These are phyloP conservation scores for Apus apus DNA, from an alignment of 2,113 vertebrate genomes.

Conservation along the genomic window DNA sequence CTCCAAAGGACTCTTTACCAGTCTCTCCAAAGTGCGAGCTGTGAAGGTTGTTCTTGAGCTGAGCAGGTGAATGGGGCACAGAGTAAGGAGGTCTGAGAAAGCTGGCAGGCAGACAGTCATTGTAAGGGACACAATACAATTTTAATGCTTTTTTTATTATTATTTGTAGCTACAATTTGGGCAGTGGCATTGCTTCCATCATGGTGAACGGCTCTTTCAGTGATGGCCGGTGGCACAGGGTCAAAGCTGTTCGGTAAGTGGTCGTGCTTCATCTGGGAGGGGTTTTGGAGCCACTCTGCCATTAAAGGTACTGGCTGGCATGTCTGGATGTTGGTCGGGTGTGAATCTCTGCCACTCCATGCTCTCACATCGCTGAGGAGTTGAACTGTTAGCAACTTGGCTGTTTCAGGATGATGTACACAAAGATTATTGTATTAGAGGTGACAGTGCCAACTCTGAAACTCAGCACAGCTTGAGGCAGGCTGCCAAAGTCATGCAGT, in stretches of 20 bases:
- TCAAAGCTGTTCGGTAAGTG: conserved; percentile 91
- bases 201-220: conserved; percentile 89
- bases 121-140: neutral
- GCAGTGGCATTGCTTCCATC: conserved; percentile 85
- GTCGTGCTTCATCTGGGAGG: neutral
- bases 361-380: neutral
- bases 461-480: neutral
- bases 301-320: fast-evolving
- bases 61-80: neutral
- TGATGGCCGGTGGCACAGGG: conserved; percentile 92
- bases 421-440: neutral
- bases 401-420: neutral
- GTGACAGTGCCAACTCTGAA: neutral
- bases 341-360: neutral
- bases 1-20: neutral
- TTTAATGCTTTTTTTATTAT: neutral
- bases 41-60: neutral
- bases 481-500: conserved; percentile 11
- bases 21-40: fast-evolving
- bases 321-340: neutral
- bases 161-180: conserved; percentile 88
- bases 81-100: neutral
- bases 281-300: fast-evolving
- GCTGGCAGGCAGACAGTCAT: neutral
- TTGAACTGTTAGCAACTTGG: neutral